A percentile compares a stretch with the other conserved stretches of the same genome.
These are phyloP conservation scores for Cetoscarus ocellatus DNA, from an alignment of 2,797 vertebrate genomes.

Conservation along the genomic window DNA sequence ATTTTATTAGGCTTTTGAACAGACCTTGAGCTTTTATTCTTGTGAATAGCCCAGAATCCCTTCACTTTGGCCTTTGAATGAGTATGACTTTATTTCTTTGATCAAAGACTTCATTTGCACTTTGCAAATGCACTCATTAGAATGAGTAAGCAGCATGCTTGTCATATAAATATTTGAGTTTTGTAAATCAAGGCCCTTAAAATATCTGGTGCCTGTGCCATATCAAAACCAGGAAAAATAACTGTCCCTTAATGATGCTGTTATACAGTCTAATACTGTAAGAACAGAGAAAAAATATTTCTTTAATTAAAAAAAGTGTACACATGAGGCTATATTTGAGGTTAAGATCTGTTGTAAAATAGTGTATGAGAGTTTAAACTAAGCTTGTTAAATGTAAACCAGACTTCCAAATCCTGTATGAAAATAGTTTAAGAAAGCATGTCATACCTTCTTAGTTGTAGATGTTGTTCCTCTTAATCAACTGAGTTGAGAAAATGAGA, in stretches of 20 bases:
- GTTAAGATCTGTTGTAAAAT: not conserved
- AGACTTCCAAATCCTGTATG: too few species aligned
- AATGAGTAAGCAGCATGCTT: constrained; percentile 23
- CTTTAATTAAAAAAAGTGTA: not conserved
- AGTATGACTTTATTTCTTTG: constrained; percentile 67
- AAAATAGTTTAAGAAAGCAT: not conserved
- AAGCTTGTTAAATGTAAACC: too few species aligned
- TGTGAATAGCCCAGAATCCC: constrained; percentile 47
- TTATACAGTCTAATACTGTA: not conserved
- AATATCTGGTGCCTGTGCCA: constrained; percentile 2
- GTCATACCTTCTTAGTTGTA: constrained; percentile 44
- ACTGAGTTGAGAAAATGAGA: constrained; percentile 24
- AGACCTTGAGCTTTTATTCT: constrained; percentile 40
- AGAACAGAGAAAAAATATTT: not conserved
- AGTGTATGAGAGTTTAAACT: not conserved
- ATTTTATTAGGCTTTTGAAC: constrained; percentile 10
- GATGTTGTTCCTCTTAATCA: not conserved
- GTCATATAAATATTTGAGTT: not conserved
- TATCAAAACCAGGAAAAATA: constrained; percentile 4
- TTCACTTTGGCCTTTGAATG: constrained; percentile 42
- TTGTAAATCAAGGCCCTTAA: constrained; percentile 20
- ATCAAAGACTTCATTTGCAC: constrained; percentile 72
- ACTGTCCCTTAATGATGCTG: not conserved
- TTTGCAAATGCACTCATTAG: constrained; percentile 47
- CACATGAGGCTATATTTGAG: not conserved